A percentile compares a stretch with the other conserved stretches of the same genome.
Conservation (phyloP, 2,797 vertebrate species). For the Lacerta viridis region DNA sequence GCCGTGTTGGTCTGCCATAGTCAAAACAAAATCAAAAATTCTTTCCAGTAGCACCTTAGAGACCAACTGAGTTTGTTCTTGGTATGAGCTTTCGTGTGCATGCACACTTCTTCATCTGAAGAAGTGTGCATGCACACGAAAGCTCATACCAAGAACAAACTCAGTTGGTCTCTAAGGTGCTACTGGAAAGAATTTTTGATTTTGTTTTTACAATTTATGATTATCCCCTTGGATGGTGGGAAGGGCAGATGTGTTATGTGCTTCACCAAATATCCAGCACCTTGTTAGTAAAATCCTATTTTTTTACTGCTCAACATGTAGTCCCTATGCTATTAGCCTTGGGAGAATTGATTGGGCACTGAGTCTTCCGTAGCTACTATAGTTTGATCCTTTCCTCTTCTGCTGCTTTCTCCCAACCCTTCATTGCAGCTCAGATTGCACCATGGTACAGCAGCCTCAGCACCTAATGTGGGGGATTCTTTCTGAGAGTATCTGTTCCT, state of each 20-base stretch:
- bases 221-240: background rate
- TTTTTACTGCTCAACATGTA: background rate
- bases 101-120: no score
- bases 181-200: no score
- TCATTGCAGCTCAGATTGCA: background rate
- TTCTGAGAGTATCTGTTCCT: background rate
- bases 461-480: background rate
- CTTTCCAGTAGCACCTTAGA: no score
- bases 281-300: background rate
- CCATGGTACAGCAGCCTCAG: background rate
- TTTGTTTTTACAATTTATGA: background rate
- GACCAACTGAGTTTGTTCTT: no score
- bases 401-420: background rate
- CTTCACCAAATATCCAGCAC: background rate
- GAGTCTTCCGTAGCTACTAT: background rate
- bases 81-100: no score
- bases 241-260: background rate
- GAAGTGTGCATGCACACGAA: no score
- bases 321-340: background rate
- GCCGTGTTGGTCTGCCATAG: no score
- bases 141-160: no score
- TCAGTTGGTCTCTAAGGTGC: no score
- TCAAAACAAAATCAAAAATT: no score
- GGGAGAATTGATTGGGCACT: background rate
- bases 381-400: background rate